Evolutionary conservation across 2,113 vertebrate species (phyloP).

Genomic region (Python bivittatus): DNA sequence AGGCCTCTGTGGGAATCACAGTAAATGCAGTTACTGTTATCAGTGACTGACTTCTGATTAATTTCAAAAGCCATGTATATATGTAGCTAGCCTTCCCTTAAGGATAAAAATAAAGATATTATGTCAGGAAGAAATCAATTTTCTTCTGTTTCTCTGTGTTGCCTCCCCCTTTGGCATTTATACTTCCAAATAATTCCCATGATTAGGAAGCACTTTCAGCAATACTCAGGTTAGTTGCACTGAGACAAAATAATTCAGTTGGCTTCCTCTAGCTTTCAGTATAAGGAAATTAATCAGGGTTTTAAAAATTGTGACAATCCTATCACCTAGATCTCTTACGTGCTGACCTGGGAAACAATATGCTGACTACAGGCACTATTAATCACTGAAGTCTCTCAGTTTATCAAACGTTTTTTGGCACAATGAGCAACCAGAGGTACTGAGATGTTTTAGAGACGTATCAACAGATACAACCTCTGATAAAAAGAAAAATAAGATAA

Average conservation of each 20-base stretch:
- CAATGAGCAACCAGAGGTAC: neutral
- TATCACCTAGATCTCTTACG: neutral
- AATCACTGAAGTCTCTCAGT: neutral
- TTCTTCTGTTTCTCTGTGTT: neutral
- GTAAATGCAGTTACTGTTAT: neutral
- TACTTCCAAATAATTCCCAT: neutral
- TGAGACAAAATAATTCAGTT: constrained; percentile 17
- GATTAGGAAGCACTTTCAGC: neutral
- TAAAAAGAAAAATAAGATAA: constrained; percentile 3
- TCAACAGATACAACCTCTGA: neutral
- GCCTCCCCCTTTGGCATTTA: neutral
- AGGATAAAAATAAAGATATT: constrained; percentile 16
- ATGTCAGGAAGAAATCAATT: constrained; percentile 1
- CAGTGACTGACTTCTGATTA: neutral
- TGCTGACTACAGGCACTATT: neutral
- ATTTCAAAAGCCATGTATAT: constrained; percentile 15
- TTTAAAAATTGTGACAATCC: neutral
- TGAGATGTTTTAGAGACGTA: neutral
- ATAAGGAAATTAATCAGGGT: constrained; percentile 22
- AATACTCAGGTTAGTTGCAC: constrained; percentile 19
- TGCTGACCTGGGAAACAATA: neutral
- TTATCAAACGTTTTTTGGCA: neutral
- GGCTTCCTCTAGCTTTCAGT: neutral
- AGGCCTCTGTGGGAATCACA: neutral
- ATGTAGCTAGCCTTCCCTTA: constrained; percentile 10